These are phyloP conservation scores for Apeira syringaria DNA, from an alignment of 2,888 invertebrate genomes.

Conservation along the genomic window DNA sequence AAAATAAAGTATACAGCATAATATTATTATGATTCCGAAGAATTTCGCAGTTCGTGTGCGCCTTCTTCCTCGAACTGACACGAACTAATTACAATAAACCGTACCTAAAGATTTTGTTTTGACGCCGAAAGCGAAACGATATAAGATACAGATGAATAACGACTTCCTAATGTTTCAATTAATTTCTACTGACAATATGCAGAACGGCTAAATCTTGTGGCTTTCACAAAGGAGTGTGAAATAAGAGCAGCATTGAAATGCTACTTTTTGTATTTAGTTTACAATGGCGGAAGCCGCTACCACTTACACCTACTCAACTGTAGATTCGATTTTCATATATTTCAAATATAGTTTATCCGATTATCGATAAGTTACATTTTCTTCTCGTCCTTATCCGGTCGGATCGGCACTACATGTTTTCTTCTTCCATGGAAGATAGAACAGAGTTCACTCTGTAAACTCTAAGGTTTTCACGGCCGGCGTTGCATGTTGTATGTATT, in stretches of 20 bases:
- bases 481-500: too few species aligned
- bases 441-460: too few species aligned
- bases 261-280: conserved; percentile 25
- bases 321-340: too few species aligned
- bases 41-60: too few species aligned
- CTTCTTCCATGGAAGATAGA: too few species aligned
- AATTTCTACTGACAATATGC: conserved; percentile 25
- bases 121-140: conserved; percentile 26
- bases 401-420: too few species aligned
- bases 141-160: conserved; percentile 28
- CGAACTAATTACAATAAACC: conserved; percentile 23
- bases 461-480: too few species aligned
- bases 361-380: conserved; percentile 28
- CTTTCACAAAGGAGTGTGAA: conserved; percentile 29
- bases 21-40: too few species aligned
- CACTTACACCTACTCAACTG: conserved; percentile 17
- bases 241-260: conserved; percentile 30
- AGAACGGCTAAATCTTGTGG: conserved; percentile 19
- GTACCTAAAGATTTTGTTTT: conserved; percentile 15
- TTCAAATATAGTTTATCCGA: conserved; percentile 11
- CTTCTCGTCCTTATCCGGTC: too few species aligned
- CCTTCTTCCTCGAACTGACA: conserved; percentile 27
- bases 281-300: conserved; percentile 24
- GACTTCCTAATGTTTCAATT: conserved; percentile 31
- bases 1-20: too few species aligned